A percentile compares a stretch with the other conserved stretches of the same genome.
Evolutionary conservation across 2,888 invertebrate genomes (phyloP).

Genomic region (Platerodrilus igneus): DNA sequence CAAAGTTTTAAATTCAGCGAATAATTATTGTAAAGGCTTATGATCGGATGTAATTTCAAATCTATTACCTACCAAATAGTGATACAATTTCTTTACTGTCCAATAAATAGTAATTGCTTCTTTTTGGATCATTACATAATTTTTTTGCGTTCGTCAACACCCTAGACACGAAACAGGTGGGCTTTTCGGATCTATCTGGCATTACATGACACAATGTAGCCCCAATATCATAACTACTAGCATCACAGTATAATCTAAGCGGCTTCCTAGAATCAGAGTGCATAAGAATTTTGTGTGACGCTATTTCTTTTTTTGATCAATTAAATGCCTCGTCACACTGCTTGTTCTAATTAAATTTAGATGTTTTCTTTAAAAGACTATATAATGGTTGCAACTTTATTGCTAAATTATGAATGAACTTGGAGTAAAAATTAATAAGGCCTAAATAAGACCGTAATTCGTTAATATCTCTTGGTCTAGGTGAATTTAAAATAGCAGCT

Average conservation of each 20-base stretch:
- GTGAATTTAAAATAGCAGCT: conserved; percentile 29
- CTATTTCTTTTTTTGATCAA: conserved; percentile 28
- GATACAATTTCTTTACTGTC: neutral
- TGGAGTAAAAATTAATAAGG: conserved; percentile 40
- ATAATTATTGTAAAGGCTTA: conserved; percentile 6
- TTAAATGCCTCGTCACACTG: conserved; percentile 34
- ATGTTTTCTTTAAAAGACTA: conserved; percentile 27
- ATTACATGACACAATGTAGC: too few species aligned
- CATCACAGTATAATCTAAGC: conserved; percentile 4
- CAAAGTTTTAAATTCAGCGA: conserved; percentile 34
- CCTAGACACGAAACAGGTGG: conserved; percentile 1
- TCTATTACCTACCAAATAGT: conserved; percentile 5
- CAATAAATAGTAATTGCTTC: too few species aligned
- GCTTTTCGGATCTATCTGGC: conserved; percentile 3
- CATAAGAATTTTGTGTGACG: conserved; percentile 1
- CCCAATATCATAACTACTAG: conserved; percentile 2
- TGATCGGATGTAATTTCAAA: conserved; percentile 11
- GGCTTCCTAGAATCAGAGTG: conserved; percentile 4
- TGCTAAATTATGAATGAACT: conserved; percentile 36
- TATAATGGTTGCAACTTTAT: conserved; percentile 34
- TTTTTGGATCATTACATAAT: too few species aligned
- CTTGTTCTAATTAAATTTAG: conserved; percentile 30
- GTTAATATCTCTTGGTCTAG: conserved; percentile 27
- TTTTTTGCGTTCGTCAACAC: too few species aligned
- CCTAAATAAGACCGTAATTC: conserved; percentile 36